Evolutionary conservation across 2,113 vertebrate species (phyloP), one percentile per base, ranked within the genome.

Genomic region (Daubentonia madagascariensis): DNA sequence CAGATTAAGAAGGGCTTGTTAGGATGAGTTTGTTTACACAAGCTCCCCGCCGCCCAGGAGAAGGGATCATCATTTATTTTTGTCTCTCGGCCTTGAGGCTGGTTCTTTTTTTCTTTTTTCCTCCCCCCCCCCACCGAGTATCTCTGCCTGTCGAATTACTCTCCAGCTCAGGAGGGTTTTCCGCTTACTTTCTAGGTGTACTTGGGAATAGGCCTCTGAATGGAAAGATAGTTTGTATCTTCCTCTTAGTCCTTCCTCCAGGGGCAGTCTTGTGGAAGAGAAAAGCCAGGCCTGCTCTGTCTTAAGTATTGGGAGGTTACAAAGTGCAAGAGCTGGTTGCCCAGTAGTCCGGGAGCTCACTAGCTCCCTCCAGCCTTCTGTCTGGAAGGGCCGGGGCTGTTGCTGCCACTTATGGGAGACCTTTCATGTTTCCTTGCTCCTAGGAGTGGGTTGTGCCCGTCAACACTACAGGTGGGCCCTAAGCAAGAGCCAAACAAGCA

Each of bases 381-480:
- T 54, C 57, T 43, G 72, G 75, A 80, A 67, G 30, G 48, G 76
- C 50, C 11, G 30, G 75, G 2, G 14, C 72, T 68, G 50, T 37
- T 4, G 0, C 92, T 22, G 18, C 30, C 3, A 5, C 89, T 90
- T 43, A 0, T 37, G 12, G 3, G 9, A 85, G 91, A 83, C 32
- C 85, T 97, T 85, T 84, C 91, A 59, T 65, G 96, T 93, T 37
- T 88, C 72, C 23, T 61, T 18, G 81, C 91, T 91, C 25, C 65
- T 50, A 10, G 70, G 68, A 67, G 76, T 22, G 89, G 92, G 92
- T 3, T 50, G 84, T 65, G 84, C 95, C 95, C 75, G 6, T 95
- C 93, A 87, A 73, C 92, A 68, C 95, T 88, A 88, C 96, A 98
- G 97, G 97, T 97, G 96, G 97, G 84, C 73, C 96, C 40, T 1